Evolutionary conservation across 1,140 invertebrate genomes (phyloP), one percentile per base, ranked within the genome.

Genomic region (Melipona quadrifasciata): DNA sequence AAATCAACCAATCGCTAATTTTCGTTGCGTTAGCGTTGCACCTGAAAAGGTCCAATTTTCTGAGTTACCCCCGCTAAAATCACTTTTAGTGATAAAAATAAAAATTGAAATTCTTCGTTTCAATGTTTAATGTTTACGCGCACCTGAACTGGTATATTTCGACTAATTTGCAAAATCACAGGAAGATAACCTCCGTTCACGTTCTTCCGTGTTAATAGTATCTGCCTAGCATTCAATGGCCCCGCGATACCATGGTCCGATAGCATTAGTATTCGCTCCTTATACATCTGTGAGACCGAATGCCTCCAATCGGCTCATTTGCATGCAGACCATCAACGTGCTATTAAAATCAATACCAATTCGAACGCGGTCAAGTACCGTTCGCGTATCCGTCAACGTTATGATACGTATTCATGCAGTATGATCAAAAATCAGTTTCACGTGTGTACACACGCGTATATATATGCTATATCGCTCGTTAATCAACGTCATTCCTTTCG

Each of bases 261-360:
- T 70, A 70, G 53, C n/a, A 77, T 83, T 71, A 71, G 64, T 84
- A 79, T 77, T 68, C 58, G 34, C 24, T 57, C 81, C 61, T 82
- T 77, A 39, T 19, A 19, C 27, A 58, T 34, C 19, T 39, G 53
- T 58, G 81, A 77, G 39, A 77, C 31, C 74, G 74, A 64, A 53
- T 76, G 24, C 55, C 47, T 78, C 75, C 74, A 58, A 78, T 61
- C n/a, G 75, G 57, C 24, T 78, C 39, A 84, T 84, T 84, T 84
- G 65, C 82, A 84, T 79, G 67, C 82, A 31, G 27, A 34, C 47
- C 67, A 71, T 71, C 67, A 68, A 61, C 67, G 21, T 39, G 67
- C 39, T 84, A 84, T 84, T 84, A 79, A 84, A 79, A 84, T 84
- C 82, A 84, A 84, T 83, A 83, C 61, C 75, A 55, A 79, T 84